These are phyloP conservation scores for Esperia sulphurella DNA, from an alignment of 2,888 invertebrate species.

Conservation along the genomic window DNA sequence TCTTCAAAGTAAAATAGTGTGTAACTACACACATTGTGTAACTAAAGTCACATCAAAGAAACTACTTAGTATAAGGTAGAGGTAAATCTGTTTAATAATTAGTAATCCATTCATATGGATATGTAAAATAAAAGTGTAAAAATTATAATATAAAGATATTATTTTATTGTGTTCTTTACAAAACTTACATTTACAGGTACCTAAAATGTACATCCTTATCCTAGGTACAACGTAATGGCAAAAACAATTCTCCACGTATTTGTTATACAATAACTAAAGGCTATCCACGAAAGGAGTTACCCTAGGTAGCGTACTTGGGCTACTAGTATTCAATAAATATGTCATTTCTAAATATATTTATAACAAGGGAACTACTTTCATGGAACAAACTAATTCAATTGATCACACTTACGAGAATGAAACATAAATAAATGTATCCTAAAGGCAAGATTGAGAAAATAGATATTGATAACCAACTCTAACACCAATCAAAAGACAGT, in stretches of 20 bases:
- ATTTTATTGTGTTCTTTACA: conserved; percentile 66
- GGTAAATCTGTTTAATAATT: too few species aligned
- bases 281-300: conserved; percentile 10
- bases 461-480: conserved; percentile 58
- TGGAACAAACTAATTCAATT: conserved; percentile 25
- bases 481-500: conserved; percentile 20
- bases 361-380: conserved; percentile 7
- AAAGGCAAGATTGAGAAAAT: conserved; percentile 57
- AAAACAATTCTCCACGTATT: conserved; percentile 59
- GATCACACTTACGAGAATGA: conserved; percentile 55
- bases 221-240: conserved; percentile 77
- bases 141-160: conserved; percentile 17
- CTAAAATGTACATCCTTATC: conserved; percentile 76
- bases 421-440: conserved; percentile 65
- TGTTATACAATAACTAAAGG: conserved; percentile 31
- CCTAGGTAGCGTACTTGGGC: conserved; percentile 1
- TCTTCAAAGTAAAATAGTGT: too few species aligned
- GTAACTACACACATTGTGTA: too few species aligned
- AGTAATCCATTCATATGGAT: too few species aligned
- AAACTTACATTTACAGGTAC: conserved; percentile 72
- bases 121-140: conserved; percentile 4
- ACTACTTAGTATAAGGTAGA: too few species aligned
- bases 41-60: too few species aligned
- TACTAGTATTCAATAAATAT: neutral
- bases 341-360: neutral